Conservation (phyloP, 2,797 vertebrate genomes). For the Sebastes matsubarae region DNA sequence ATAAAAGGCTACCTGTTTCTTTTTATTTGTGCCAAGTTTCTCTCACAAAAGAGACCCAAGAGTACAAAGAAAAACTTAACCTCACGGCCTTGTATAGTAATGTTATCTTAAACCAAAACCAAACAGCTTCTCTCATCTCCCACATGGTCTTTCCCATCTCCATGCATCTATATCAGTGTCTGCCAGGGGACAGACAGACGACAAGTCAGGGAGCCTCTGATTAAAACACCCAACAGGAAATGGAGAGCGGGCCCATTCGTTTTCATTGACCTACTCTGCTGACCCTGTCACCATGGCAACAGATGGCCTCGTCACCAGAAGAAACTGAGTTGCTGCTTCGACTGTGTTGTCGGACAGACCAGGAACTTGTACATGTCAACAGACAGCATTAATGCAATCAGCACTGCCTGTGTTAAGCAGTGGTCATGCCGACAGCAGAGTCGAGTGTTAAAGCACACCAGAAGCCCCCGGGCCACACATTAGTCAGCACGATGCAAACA, state of each 20-base stretch:
- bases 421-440: slow-evolving; percentile 21
- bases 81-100: background rate
- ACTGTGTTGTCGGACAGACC: background rate
- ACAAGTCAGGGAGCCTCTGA: background rate
- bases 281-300: slow-evolving; percentile 55
- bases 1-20: background rate
- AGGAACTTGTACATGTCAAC: slow-evolving; percentile 17
- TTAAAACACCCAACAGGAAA: slow-evolving; percentile 44
- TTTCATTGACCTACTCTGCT: slow-evolving; percentile 42
- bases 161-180: slow-evolving; percentile 7
- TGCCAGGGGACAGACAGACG: background rate
- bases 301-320: slow-evolving; percentile 9
- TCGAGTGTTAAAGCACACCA: slow-evolving; percentile 66
- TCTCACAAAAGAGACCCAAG: background rate
- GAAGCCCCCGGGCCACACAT: slow-evolving; percentile 63
- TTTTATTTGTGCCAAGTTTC: background rate
- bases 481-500: slow-evolving; percentile 69
- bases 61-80: background rate
- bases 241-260: slow-evolving; percentile 40
- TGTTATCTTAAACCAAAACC: background rate
- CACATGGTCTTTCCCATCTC: background rate
- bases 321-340: background rate
- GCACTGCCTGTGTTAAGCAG: slow-evolving; percentile 6
- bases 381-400: slow-evolving; percentile 41
- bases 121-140: background rate